Evolutionary conservation across 2,797 vertebrate species (phyloP), one percentile per base, ranked within the genome.

Genomic region (Tragelaphus eurycerus): DNA sequence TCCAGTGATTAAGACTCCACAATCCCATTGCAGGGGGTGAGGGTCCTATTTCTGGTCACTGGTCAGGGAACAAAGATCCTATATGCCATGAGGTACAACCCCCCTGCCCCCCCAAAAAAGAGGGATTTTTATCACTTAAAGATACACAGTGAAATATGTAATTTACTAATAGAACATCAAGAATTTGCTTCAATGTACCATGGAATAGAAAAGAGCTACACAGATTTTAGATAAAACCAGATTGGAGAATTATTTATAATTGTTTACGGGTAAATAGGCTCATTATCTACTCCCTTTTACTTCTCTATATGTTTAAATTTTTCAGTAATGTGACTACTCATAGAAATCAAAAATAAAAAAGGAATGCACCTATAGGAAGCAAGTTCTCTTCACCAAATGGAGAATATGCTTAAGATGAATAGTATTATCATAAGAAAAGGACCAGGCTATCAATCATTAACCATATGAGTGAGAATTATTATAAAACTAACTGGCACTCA

Each of bases 391-490:
- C 34, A 92, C 15, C 17, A 94, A 21, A 95, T 2, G 92, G 8
- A 95, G 43, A 67, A 85, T 43, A 76, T 19, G 87, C 23, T 87
- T 55, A 76, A 29, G 27, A 92, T 8, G 43, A n/a, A 86, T 3
- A 88, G 46, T 34, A 88, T 48, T 19, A 74, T 52, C 21, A n/a
- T 48, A 90, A 90, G 48, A 14, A 50, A 90, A 96, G 54, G 16
- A 74, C 7, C 50, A 83, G 2, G 27, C 21, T n/a, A 17, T 46
- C 52, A 87, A 57, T 76, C 27, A 87, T 92, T 84, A 90, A 84
- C 6, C 10, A 93, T 59, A 60, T 13, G 7, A 74, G 7, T 79
- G 96, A 96, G 21, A 89, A 97, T 78, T 91, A 88, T 85, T 52
- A 43, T 43, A 43, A 43, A 43, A 43, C 43, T 89, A 96, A 76